phyloP scores from a whole-genome alignment of 2,888 invertebrate species.

The Meteorus colon region DNA sequence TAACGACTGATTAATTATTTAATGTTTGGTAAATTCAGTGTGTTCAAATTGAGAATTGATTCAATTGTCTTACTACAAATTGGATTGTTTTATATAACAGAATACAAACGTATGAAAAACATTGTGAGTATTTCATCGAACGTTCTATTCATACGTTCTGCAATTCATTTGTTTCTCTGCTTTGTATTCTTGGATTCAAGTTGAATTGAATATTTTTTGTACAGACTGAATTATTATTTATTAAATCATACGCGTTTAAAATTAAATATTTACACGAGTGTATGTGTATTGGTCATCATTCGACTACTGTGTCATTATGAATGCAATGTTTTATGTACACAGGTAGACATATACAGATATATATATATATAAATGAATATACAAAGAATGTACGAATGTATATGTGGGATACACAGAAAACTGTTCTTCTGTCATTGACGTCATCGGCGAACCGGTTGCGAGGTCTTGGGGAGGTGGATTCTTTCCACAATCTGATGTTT shows the following conservation, averaged over 20 bases:
- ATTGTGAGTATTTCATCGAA: no score
- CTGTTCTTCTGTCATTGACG: constrained; percentile 33
- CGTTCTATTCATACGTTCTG: no score
- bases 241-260: not conserved
- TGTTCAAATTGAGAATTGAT: no score
- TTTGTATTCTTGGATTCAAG: not conserved
- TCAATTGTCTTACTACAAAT: no score
- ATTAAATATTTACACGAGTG: not conserved
- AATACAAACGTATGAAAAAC: no score
- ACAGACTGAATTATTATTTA: not conserved
- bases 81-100: no score
- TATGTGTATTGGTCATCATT: not conserved
- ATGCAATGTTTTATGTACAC: not conserved
- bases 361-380: not conserved
- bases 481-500: not conserved
- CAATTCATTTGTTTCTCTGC: not conserved
- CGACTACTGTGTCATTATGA: not conserved
- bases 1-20: no score
- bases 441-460: constrained; percentile 35
- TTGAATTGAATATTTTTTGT: not conserved
- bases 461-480: constrained; percentile 2
- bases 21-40: no score
- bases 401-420: constrained; percentile 18
- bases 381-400: not conserved
- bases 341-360: not conserved